Evolutionary conservation across 2,113 vertebrate species (phyloP), one percentile per base, ranked within the genome.

Genomic region (Cephalopholis sonnerati): DNA sequence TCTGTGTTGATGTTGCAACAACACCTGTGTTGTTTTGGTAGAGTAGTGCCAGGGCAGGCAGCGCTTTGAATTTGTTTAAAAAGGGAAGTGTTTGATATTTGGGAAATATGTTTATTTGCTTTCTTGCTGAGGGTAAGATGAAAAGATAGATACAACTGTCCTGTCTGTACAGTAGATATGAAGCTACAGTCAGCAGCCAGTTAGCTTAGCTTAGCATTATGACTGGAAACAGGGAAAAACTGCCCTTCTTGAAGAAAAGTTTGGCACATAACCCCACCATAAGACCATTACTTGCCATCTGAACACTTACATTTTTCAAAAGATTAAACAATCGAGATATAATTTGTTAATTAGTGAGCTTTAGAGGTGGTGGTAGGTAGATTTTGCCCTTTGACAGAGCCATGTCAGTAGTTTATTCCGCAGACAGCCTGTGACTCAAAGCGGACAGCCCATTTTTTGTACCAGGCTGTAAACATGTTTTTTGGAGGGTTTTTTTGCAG

Each of bases 1-100:
- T 84, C 15, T 44, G 55, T 68, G 73, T 74, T 77, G 25, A 16
- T 29, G 63, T 22, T 74, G 59, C 53, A 62, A 44, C 62, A 55
- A 63, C 67, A 22, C 63, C 27, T 24, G 16, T 72, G 46, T n/a
- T n/a, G 6, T 20, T 76, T 22, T 67, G 4, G 24, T 9, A 17
- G 12, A 6, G 46, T 15, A 2, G 48, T 20, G 32, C 32, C 32
- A 36, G 7, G 32, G 32, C 32, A 36, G 32, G 32, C 32, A 36
- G 6, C 6, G 44, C 16, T 67, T 41, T 32, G 1, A 58, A 39
- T 32, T 44, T 39, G 5, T 48, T 83, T 61, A 57, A 29, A 44
- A 62, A 53, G 15, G 15, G 25, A 50, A 39, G 2, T 27, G 32
- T 3, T 44, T 10, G 4, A 36, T 13, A 16, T 50, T 48, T 10